phyloP scores from a whole-genome alignment of 2,113 vertebrate genomes.

The Zapus hudsonius region DNA sequence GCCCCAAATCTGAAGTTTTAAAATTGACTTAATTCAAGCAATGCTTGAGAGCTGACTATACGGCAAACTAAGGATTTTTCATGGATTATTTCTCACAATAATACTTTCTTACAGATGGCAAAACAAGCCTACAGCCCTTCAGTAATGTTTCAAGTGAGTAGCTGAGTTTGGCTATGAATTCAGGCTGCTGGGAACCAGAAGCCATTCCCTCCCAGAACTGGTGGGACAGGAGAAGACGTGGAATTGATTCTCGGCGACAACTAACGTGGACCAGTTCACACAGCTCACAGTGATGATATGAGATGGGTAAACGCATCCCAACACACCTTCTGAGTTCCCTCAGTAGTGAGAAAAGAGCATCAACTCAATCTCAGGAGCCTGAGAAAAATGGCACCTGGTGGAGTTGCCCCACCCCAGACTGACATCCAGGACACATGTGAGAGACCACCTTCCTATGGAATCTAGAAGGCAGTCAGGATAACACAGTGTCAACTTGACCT shows the following conservation, averaged over 20 bases:
- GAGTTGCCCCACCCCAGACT: not conserved
- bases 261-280: not conserved
- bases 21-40: conserved; percentile 11
- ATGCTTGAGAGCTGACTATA: not conserved
- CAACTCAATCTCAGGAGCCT: not conserved
- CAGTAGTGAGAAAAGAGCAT: not conserved
- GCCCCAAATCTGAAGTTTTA: too few relatives aligned
- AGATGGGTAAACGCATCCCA: not conserved
- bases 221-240: too few relatives aligned
- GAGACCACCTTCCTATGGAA: not conserved
- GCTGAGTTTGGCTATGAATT: not conserved
- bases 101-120: not conserved
- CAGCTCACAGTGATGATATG: not conserved
- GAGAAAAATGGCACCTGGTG: not conserved
- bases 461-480: not conserved
- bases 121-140: not conserved
- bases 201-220: not conserved
- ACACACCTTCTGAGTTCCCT: not conserved
- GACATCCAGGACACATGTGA: not conserved
- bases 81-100: not conserved
- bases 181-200: not conserved
- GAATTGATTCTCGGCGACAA: not conserved
- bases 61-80: not conserved
- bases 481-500: not conserved
- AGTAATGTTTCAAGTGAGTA: not conserved